Evolutionary conservation across 2,888 invertebrate genomes (phyloP).

Genomic region (Prosapia bicincta): DNA sequence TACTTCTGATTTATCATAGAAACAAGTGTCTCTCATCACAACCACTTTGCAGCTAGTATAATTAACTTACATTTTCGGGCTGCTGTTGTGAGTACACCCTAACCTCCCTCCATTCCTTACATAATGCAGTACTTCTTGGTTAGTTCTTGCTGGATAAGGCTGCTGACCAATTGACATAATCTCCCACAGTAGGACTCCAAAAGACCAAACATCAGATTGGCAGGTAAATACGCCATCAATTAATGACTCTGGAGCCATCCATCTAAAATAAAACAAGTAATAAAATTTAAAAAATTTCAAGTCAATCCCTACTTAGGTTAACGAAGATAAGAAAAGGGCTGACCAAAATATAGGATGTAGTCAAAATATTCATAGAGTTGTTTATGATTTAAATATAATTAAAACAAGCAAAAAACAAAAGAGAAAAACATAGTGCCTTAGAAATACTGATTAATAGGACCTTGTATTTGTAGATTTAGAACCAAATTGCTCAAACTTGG

Average conservation of each 20-base stretch:
- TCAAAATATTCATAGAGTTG: no score
- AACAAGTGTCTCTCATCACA: no score
- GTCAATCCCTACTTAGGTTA: no score
- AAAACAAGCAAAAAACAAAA: neutral
- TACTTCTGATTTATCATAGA: no score
- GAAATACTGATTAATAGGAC: no score
- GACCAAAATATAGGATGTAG: no score
- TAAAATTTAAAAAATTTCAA: no score
- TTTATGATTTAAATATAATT: neutral
- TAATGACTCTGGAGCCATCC: conserved; percentile 98
- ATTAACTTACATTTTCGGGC: conserved; percentile 70
- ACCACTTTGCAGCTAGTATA: no score
- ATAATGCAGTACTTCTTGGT: conserved; percentile 87
- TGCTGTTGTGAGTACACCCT: conserved; percentile 80
- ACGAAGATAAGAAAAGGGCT: no score
- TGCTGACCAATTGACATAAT: conserved; percentile 94
- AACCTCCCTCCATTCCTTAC: conserved; percentile 84
- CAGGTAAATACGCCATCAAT: conserved; percentile 95
- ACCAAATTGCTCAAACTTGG: no score
- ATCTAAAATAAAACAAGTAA: no score
- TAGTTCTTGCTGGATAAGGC: conserved; percentile 92
- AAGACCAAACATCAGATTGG: conserved; percentile 96
- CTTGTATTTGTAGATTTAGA: no score
- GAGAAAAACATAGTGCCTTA: neutral
- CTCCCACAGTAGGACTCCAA: conserved; percentile 94